Conservation (phyloP, 2,888 invertebrate species). For the Mesorhabditis belari region DNA sequence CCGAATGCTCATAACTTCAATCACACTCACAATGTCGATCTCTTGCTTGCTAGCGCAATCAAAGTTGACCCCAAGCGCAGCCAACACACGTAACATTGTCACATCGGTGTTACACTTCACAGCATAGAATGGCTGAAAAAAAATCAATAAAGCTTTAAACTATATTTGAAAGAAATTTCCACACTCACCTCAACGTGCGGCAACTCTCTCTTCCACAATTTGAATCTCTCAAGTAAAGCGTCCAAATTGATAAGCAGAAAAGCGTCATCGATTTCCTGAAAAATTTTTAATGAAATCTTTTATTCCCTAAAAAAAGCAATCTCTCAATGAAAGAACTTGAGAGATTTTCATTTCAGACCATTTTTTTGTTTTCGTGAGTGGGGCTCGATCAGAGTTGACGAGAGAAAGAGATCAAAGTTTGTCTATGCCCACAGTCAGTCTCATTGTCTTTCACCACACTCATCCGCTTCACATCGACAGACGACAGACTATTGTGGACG, state of each 20-base stretch:
- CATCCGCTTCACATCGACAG: no score
- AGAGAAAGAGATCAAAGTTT: no score
- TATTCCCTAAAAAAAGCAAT: no score
- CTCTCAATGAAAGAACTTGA: no score
- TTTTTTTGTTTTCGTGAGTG: no score
- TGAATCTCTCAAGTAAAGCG: constrained; percentile 28
- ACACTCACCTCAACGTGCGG: constrained; percentile 43
- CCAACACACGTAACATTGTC: constrained; percentile 74
- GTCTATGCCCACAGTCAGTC: no score
- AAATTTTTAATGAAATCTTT: neutral
- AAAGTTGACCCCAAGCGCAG: constrained; percentile 76
- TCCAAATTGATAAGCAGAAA: constrained; percentile 42
- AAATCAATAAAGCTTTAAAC: neutral
- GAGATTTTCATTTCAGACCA: no score
- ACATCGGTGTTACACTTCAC: constrained; percentile 93
- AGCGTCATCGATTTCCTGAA: constrained; percentile 33
- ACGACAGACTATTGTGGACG: no score
- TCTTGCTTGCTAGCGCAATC: constrained; percentile 86
- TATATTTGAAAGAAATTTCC: no score
- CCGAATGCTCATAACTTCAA: no score
- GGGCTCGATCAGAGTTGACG: no score
- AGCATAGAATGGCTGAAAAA: constrained; percentile 59
- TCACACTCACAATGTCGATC: constrained; percentile 34
- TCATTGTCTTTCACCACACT: no score
- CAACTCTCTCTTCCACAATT: constrained; percentile 71